Conservation (phyloP, 2,113 vertebrate species). For the Perca flavescens region DNA sequence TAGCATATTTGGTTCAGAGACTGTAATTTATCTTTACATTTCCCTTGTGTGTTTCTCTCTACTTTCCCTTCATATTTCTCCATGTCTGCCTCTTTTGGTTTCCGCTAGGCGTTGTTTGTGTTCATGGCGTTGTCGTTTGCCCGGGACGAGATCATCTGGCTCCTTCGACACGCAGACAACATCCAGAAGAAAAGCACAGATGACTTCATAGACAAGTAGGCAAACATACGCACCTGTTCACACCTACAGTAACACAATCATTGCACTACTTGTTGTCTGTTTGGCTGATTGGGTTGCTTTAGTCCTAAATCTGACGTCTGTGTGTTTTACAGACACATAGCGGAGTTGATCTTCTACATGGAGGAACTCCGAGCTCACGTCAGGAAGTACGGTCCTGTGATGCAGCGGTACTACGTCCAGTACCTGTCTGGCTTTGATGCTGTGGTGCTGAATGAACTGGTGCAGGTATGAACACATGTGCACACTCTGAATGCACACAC, state of each 20-base stretch:
- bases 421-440: conserved; percentile 98
- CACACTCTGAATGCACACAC: neutral
- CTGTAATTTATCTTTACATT: neutral
- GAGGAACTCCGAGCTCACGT: conserved; percentile 97
- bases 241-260: neutral
- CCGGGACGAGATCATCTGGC: conserved; percentile 99
- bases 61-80: neutral
- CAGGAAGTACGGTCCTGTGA: conserved; percentile 96
- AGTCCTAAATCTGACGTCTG: neutral
- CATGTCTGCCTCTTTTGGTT: neutral
- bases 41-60: neutral
- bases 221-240: neutral
- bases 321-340: conserved; percentile 89
- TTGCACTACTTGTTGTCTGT: neutral
- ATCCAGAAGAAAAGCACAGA: conserved; percentile 99
- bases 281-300: neutral
- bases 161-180: conserved; percentile 98
- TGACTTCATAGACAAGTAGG: conserved; percentile 97
- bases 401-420: conserved; percentile 98
- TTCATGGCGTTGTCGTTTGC: conserved; percentile 99
- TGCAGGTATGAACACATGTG: conserved; percentile 88
- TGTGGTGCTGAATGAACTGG: conserved; percentile 97
- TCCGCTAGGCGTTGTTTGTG: conserved; percentile 93
- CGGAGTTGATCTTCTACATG: conserved; percentile 99
- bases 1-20: conserved; percentile 9